A percentile compares a stretch with the other conserved stretches of the same genome.
Conservation (phyloP, 23 tunicate genomes). For the Phallusia fumigata region DNA sequence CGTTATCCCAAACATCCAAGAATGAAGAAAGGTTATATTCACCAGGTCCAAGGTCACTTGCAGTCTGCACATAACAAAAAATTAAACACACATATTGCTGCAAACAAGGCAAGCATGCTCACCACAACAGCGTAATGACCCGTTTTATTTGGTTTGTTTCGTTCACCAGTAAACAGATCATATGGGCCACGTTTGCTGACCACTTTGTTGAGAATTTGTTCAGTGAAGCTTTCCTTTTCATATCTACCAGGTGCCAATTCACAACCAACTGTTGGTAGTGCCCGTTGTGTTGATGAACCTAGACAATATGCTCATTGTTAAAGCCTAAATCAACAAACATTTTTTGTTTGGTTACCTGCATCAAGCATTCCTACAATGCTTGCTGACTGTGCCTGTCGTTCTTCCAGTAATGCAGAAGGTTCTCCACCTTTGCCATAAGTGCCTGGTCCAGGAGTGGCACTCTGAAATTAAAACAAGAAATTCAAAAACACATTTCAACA, state of each 20-base stretch:
- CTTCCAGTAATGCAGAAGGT: conserved; percentile 57
- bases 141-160: conserved; percentile 49
- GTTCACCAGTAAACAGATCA: conserved; percentile 80
- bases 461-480: conserved; percentile 10
- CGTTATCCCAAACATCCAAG: conserved; percentile 51
- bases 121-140: conserved; percentile 76
- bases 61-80: conserved; percentile 6
- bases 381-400: conserved; percentile 48
- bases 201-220: conserved; percentile 68
- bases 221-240: conserved; percentile 54
- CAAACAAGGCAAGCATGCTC: background rate
- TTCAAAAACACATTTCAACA: background rate
- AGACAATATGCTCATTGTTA: background rate
- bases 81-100: background rate
- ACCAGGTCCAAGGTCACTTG: conserved; percentile 83
- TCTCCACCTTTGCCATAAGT: conserved; percentile 81
- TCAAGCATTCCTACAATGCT: conserved; percentile 72
- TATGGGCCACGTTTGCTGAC: conserved; percentile 97
- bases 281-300: conserved; percentile 66
- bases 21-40: conserved; percentile 56
- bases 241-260: conserved; percentile 92
- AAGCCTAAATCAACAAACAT: background rate
- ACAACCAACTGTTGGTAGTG: conserved; percentile 68
- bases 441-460: conserved; percentile 79
- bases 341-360: conserved; percentile 30